Evolutionary conservation across 2,113 vertebrate genomes (phyloP), one percentile per base, ranked within the genome.

Genomic region (Microtus oregoni): DNA sequence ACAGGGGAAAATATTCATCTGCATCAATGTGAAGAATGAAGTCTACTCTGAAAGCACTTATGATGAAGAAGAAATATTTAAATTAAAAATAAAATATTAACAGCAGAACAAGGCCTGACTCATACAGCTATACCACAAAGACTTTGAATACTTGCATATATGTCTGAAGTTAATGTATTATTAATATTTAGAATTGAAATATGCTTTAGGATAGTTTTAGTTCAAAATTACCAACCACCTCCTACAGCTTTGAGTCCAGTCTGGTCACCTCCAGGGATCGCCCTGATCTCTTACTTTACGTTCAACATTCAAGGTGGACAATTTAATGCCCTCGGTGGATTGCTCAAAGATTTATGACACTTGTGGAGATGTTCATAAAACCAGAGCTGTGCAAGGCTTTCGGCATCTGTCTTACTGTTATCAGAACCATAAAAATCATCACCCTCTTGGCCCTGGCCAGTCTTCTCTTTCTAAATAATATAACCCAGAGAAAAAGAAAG

Each of bases 291-390:
- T 96, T 92, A 88, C 78, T 92, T 96, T 78, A 92, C 92, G n/a
- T 91, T 92, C 92, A 89, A 30, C 86, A 92, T 94, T 92, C 92
- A 55, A 79, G 52, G 81, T 19, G 44, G 67, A 93, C 87, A 68
- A 95, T 83, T 86, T 93, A 65, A 94, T 47, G 88, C 50, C 78
- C 70, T 96, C 96, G 92, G 90, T 85, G 68, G 52, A 92, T 91
- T 63, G 63, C 93, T 90, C 79, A 86, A 17, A 97, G 88, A 92
- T 95, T 88, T 95, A 86, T 82, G 65, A 77, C 92, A 94, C n/a
- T 79, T 96, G 35, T 86, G 93, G 97, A 97, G 97, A 94, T 44
- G 61, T 83, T 93, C 70, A 91, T 96, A 97, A 98, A 97, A 92
- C 77, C 61, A 19, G 88, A 38, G 89, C 95, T 72, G 0, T 75